Evolutionary conservation across 2,888 invertebrate species (phyloP), one percentile per base, ranked within the genome.

Genomic region (Orthosia gothica): DNA sequence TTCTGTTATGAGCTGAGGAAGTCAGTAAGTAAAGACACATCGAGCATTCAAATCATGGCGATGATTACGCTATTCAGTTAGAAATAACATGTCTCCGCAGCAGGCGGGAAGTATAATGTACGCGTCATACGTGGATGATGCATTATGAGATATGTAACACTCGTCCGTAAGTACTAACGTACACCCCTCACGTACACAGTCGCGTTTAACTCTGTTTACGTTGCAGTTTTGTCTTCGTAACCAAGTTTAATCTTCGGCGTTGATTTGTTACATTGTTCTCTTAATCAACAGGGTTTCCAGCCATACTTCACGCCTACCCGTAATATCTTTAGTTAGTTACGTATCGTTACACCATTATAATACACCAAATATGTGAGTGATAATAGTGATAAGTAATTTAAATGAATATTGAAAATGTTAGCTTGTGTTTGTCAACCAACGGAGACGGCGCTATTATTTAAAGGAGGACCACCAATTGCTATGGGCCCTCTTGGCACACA

Each of bases 341-440:
- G 63, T 75, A 71, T 78, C 54, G 61, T 74, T 69, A 74, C 55
- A 76, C 20, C 58, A 59, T 74, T 75, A 71, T 81, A 79, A 73
- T 86, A 87, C 90, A 93, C 87, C 91, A 92, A 93, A 89, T 76
- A 93, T 94, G 92, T 91, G 85, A 93, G 92, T 94, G 92, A 92
- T 92, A 93, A 89, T 91, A 93, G 92, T 92, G 83, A 85, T 91
- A 92, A 89, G 88, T 89, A 87, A 88, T 76, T 76, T 89, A 84
- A 88, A 92, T 93, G 94, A 93, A 87, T 77, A 83, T 91, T 92
- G 86, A 97, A 95, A 94, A 97, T 97, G 97, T 95, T 97, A 95
- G 97, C 97, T 90, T 97, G 97, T 95, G 97, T 97, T 87, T 97
- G 97, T 92, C 97, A 97, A 92, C 97, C 97, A 79, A 95, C 97